Base-by-base conservation (phyloP, 2,888 invertebrate genomes). In the Phrixothrix hirtus region DNA sequence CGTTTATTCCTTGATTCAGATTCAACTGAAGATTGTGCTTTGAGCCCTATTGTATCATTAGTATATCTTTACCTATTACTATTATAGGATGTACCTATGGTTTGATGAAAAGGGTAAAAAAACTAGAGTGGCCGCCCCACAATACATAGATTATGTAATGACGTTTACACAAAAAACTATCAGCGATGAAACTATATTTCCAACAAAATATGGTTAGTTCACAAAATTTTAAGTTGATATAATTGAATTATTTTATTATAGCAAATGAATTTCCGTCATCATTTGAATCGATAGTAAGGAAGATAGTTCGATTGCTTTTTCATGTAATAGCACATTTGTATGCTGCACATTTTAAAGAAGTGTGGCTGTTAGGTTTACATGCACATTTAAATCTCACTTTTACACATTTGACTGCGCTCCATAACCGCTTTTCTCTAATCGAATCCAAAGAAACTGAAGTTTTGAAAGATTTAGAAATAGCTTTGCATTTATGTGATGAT, bases 91-190 rank as follows among this genome's bases (percentile, higher is more conserved):
- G 75, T 97, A 96, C 84, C 86, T 92, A 71, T 98, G 97, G 97
- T 90, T 93, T 81, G 97, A 98, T 80, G 97, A 97, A 78, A 95
- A 95, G 80, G 96, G 97, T 68, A 97, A 97, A 83, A 97, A 97
- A 82, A 89, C 89, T 64, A 91, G 95, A 78, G 91, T 96, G 71
- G 92, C 96, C 63, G 96, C 97, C 68, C 95, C 96, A 68, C 96
- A 97, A 80, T 98, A 97, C 80, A 92, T 97, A 78, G 97, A 98
- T 82, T 95, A 95, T 81, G 96, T 96, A 75, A 97, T 97, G 94
- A 95, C 96, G 61, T 95, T 90, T 82, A 94, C 93, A 68, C 95
- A 97, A 80, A 94, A 94, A 81, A 95, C 93, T 66, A 89, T 97
- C 80, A 92, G 91, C 78, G 96, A 97, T 79, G 97, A 97, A 83